Base-by-base conservation (phyloP, 2,113 vertebrate genomes). In the Setophaga coronata region DNA sequence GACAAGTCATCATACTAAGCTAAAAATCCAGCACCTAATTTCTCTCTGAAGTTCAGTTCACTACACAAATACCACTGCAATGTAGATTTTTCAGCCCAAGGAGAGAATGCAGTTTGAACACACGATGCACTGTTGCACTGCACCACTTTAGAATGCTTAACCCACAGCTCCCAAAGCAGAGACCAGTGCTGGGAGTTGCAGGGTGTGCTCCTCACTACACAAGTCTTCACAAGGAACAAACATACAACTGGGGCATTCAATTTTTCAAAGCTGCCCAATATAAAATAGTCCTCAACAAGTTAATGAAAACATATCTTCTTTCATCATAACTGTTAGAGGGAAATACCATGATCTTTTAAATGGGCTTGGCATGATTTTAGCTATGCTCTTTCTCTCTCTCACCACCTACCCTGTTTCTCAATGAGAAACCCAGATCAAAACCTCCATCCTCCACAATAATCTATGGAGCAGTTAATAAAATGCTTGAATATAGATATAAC, bases 401-500 rank as follows among this genome's bases (percentile, higher is more conserved):
- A 56, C n/a, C 58, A 65, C n/a, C 62, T 57, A 76, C 14, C 34
- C 34, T 26, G 16, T 80, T 96, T 77, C 87, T 70, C 67, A 82
- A 36, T 16, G 9, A 86, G 64, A 93, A 73, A 64, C 34, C 4
- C 29, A 21, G 40, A 90, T n/a, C 53, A 89, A 96, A 92, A 90
- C 14, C 62, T 87, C 79, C n/a, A 62, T 33, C 67, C 31, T 67
- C n/a, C 58, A 88, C 24, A 81, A 31, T 81, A 70, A 78, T 67
- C 43, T 66, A 71, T 14, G 36, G 34, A 80, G 88, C 29, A 66
- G 31, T 74, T 92, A 95, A 90, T 72, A 78, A 58, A 95, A 92
- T 65, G 40, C 43, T 70, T 84, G 28, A 85, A 93, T 66, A 71
- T 13, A 66, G n/a, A 20, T 57, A 20, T 61, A 88, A 92, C 78